These are phyloP conservation scores for Girardinichthys multiradiatus DNA, from an alignment of 2,113 vertebrate species.

Conservation along the genomic window DNA sequence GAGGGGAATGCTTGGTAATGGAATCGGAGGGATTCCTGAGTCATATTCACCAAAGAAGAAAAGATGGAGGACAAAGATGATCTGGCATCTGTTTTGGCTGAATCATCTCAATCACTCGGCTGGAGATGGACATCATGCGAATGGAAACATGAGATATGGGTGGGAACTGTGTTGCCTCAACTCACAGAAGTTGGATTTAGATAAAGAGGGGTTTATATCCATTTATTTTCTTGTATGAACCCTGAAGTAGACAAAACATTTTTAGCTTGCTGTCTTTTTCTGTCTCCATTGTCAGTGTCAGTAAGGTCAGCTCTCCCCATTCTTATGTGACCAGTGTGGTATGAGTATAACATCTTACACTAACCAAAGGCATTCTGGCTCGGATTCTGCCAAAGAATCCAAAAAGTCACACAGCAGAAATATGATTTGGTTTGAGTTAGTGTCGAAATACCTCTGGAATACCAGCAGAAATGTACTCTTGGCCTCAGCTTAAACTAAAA, in stretches of 20 bases:
- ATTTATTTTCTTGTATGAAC: neutral
- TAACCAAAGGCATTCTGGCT: conserved; percentile 67
- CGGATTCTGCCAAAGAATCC: conserved; percentile 65
- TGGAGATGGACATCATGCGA: conserved; percentile 28
- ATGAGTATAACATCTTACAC: conserved; percentile 57
- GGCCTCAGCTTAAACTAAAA: conserved; percentile 65
- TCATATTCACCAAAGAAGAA: conserved; percentile 59
- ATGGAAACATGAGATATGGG: conserved; percentile 50
- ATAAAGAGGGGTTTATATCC: neutral
- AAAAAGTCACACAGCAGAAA: conserved; percentile 62
- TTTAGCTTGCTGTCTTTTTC: conserved; percentile 16
- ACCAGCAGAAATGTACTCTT: conserved; percentile 66
- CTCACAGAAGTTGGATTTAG: conserved; percentile 20
- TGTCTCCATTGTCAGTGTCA: conserved; percentile 12
- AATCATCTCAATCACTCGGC: conserved; percentile 62
- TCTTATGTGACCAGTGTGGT: conserved; percentile 64
- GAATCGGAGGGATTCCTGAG: conserved; percentile 65
- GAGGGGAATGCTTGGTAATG: conserved; percentile 71
- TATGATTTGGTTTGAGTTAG: conserved; percentile 74
- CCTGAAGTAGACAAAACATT: neutral
- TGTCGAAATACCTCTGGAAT: conserved; percentile 76
- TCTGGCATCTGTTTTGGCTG: conserved; percentile 59
- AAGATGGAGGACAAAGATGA: conserved; percentile 51
- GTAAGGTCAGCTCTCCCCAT: conserved; percentile 47
- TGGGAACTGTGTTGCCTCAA: conserved; percentile 45